Percentiles rank a stretch among this genome's conserved stretches.
phyloP scores from a whole-genome alignment of 1,140 invertebrate species.

The Gerris buenoi region DNA sequence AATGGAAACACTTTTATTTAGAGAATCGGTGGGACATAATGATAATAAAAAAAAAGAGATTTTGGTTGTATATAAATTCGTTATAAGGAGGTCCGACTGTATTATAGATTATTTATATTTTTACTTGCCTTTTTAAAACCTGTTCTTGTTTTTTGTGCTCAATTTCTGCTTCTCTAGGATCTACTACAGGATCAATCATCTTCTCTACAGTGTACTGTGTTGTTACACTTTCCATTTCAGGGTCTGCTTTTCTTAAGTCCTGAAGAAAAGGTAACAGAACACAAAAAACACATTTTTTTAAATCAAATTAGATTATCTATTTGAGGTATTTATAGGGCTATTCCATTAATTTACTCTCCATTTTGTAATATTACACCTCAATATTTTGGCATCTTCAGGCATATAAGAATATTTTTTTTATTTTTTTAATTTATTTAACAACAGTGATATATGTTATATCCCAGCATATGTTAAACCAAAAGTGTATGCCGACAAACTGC shows the following conservation, averaged over 20 bases:
- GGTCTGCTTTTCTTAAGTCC: constrained; percentile 50
- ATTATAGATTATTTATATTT: no score
- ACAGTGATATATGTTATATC: no score
- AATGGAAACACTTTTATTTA: no score
- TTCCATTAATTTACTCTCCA: not conserved
- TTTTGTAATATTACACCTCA: not conserved
- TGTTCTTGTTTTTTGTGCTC: constrained; percentile 76
- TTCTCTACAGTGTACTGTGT: constrained; percentile 60
- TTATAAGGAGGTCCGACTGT: no score
- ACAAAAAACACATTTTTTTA: not conserved
- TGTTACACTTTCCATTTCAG: constrained; percentile 50
- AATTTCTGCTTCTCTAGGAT: constrained; percentile 51
- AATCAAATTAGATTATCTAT: not conserved
- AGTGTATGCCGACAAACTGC: no score
- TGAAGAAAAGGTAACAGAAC: constrained; percentile 23
- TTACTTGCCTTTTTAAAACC: constrained; percentile 54
- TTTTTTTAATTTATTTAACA: no score
- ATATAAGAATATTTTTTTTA: no score
- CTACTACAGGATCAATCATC: constrained; percentile 44
- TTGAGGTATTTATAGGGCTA: not conserved
- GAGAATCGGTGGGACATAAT: no score
- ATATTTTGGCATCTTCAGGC: no score
- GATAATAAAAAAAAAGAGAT: no score
- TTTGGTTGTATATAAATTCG: no score
- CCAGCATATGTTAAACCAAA: no score